phyloP scores from a whole-genome alignment of 1,140 invertebrate genomes.

The Muscidifurax raptorellus region DNA sequence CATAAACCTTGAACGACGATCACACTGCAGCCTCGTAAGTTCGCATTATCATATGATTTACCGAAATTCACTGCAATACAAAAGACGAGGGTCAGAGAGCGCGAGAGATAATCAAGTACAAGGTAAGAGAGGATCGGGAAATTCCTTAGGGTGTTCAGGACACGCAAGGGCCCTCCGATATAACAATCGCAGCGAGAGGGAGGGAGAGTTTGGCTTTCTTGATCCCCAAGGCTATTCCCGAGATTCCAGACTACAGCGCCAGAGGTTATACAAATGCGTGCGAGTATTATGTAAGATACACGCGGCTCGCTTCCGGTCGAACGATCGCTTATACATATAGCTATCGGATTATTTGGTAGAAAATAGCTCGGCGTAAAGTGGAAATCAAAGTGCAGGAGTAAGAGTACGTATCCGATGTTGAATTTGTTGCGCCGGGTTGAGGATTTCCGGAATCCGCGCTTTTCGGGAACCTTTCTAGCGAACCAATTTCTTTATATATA shows the following conservation, averaged over 20 bases:
- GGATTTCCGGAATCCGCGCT: neutral
- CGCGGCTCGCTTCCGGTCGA: constrained; percentile 22
- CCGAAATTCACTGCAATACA: neutral
- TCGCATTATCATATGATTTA: constrained; percentile 7
- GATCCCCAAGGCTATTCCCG: constrained; percentile 46
- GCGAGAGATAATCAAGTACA: neutral
- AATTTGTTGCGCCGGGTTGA: constrained; percentile 25
- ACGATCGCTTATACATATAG: too few species aligned
- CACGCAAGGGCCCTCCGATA: neutral
- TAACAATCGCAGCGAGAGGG: constrained; percentile 45
- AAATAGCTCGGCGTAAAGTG: constrained; percentile 31
- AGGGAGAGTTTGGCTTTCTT: constrained; percentile 40
- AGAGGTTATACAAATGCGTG: neutral
- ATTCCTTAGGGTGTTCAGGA: neutral
- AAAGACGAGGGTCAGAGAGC: neutral
- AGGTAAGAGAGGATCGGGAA: neutral
- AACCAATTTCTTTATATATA: neutral
- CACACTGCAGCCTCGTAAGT: neutral
- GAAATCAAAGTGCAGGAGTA: constrained; percentile 28
- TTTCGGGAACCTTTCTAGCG: neutral
- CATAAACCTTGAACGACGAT: neutral
- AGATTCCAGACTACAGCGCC: constrained; percentile 42
- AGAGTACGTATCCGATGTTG: neutral
- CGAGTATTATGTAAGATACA: neutral
- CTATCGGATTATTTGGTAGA: constrained; percentile 40